Conservation (phyloP, 1,140 invertebrate genomes). For the Armadillidium nasatum region DNA sequence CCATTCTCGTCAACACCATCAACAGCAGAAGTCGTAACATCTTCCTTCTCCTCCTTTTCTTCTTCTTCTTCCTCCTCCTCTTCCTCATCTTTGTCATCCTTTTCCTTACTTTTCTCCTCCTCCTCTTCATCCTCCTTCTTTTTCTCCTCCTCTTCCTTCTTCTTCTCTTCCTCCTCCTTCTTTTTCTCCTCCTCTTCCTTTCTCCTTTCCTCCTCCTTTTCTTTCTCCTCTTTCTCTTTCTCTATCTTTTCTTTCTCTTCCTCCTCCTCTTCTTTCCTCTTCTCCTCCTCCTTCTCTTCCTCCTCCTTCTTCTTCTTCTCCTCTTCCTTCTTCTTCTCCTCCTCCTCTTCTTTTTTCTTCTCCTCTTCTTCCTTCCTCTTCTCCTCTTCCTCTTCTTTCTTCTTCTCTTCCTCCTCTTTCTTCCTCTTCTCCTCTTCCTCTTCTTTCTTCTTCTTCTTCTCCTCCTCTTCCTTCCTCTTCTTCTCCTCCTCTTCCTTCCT, state of each 20-base stretch:
- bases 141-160: neutral
- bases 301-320: neutral
- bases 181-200: too few relatives aligned
- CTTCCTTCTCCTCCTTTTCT: neutral
- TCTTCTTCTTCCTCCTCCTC: neutral
- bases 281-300: neutral
- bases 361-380: neutral
- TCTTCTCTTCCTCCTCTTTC: neutral
- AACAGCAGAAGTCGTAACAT: too few relatives aligned
- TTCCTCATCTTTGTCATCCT: neutral
- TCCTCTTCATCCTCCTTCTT: neutral
- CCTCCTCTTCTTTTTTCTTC: slow-evolving; percentile 2
- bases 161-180: neutral
- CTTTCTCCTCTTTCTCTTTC: slow-evolving; percentile 2
- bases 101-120: neutral
- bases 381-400: neutral
- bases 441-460: neutral
- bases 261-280: neutral
- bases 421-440: neutral
- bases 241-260: too few relatives aligned
- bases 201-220: neutral
- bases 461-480: neutral
- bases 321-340: neutral
- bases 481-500: neutral
- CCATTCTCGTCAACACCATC: too few relatives aligned